Conservation (phyloP, 35 echinoderm and acorn worm genomes). For the Heliocidaris tuberculata region DNA sequence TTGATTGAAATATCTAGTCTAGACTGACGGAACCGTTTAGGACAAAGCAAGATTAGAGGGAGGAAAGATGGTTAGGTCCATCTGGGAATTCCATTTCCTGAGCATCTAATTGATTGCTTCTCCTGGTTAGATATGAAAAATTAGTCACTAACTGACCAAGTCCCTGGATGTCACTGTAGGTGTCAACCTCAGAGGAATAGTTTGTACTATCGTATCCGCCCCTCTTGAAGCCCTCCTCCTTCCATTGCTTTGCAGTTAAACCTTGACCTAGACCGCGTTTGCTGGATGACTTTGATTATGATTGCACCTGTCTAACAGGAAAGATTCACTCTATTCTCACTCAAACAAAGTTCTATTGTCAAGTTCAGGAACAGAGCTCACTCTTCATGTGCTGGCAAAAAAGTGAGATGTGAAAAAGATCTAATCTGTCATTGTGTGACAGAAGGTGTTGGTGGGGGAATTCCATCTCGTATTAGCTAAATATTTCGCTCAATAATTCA, state of each 20-base stretch:
- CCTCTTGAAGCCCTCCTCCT: not conserved
- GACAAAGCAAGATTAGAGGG: not conserved
- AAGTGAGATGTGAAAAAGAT: not conserved
- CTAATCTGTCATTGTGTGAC: not conserved
- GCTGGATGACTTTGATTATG: not conserved
- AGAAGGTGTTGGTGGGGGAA: not conserved
- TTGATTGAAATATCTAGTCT: slow-evolving; percentile 38
- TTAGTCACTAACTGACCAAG: not conserved
- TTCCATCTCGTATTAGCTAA: not conserved
- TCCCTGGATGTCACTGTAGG: not conserved
- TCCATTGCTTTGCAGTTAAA: not conserved
- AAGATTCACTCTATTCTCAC: not conserved
- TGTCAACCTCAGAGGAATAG: not conserved
- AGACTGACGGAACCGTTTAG: slow-evolving; percentile 23
- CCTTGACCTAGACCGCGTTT: not conserved
- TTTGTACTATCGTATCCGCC: not conserved
- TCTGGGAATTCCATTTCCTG: slow-evolving; percentile 29
- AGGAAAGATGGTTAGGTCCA: not conserved
- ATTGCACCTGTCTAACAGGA: not conserved
- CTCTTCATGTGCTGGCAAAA: not conserved
- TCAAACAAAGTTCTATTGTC: not conserved
- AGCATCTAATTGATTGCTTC: slow-evolving; percentile 23
- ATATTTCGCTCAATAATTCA: not conserved
- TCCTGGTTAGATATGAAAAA: not conserved
- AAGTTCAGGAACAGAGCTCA: not conserved